Percentiles rank a stretch among this genome's conserved stretches.
Conservation (phyloP, 2,113 vertebrate species). For the Ia io region DNA sequence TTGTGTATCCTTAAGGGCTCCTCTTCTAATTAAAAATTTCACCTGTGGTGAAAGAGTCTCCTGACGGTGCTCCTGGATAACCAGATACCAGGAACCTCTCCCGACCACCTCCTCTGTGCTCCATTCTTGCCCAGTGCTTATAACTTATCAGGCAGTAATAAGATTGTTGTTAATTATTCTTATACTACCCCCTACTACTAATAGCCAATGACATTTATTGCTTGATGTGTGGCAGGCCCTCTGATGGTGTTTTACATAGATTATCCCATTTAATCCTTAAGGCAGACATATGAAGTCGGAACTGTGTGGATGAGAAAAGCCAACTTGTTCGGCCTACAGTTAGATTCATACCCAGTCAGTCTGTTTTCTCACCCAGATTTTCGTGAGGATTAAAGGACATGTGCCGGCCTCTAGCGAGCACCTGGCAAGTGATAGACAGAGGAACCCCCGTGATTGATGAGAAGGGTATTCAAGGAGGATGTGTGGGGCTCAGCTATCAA, state of each 20-base stretch:
- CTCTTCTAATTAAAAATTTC: neutral
- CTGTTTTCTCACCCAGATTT: neutral
- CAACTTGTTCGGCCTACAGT: neutral
- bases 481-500: neutral
- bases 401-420: accelerated
- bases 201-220: neutral
- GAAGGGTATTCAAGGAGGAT: neutral
- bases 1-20: neutral
- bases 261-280: neutral
- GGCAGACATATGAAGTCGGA: neutral
- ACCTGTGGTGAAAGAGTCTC: neutral
- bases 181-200: neutral
- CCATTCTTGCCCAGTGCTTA: neutral
- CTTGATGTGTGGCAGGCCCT: neutral
- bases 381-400: neutral
- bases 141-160: neutral
- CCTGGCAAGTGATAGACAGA: neutral
- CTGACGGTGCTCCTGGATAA: neutral
- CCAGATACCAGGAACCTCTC: neutral
- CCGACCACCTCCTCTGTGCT: neutral
- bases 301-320: neutral
- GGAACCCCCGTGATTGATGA: too few species aligned
- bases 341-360: neutral
- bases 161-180: neutral
- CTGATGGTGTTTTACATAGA: neutral